Evolutionary conservation across 2,888 invertebrate genomes (phyloP), one percentile per base, ranked within the genome.

Genomic region (Latrodectus elegans): DNA sequence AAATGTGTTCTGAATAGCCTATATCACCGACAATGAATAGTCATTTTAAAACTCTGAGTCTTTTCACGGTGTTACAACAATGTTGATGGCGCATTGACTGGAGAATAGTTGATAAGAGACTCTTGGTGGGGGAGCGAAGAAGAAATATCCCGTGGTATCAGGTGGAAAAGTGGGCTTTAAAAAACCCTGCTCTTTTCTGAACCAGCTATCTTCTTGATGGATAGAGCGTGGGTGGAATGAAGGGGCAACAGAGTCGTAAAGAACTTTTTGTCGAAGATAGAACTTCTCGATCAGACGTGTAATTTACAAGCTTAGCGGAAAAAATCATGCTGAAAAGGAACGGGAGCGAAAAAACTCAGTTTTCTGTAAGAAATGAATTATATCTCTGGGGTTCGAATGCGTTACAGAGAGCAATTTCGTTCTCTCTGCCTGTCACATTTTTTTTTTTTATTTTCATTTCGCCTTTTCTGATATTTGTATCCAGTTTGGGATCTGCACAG

Each of bases 141-240:
- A 38, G 67, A 55, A 64, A 82, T 67, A 38, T 60, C 71, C 65
- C 77, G 53, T 26, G 67, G 72, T 76, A 76, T 80, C 76, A 81
- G 80, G 86, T 81, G 79, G 55, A 68, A 81, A 80, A 71, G 80
- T 53, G 70, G 65, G 9, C 76, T 68, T 81, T 76, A 86, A 86
- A 84, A 86, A 81, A 86, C 79, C 74, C 60, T 64, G 55, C 67
- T 52, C 55, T 60, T 72, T n/a, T 75, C 12, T 38, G 64, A 78
- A 85, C 80, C 71, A 75, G 81, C 79, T 86, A 86, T 86, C 86
- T 81, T 53, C 71, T 80, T 86, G 86, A 86, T 86, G 81, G 86
- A 86, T 86, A 86, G 86, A 72, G 67, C 65, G 17, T 22, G 80
- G 80, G 76, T 17, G 75, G 70, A 68, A 64, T 49, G 8, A 52